Evolutionary conservation across 2,113 vertebrate species (phyloP).

Genomic region (Pterocles burchelli): DNA sequence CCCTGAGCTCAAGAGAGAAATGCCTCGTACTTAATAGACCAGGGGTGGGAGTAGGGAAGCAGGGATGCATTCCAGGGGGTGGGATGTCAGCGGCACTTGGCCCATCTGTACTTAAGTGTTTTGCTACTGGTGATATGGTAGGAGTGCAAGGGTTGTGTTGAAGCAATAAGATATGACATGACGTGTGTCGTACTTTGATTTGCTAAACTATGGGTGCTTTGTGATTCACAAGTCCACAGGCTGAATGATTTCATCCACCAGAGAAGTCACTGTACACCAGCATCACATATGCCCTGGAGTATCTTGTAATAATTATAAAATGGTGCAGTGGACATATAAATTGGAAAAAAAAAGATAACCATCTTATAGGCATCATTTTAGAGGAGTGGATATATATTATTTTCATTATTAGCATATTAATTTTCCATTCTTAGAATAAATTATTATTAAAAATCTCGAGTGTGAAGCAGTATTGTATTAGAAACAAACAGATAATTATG

Average conservation of each 20-base stretch:
- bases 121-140: neutral
- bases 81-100: neutral
- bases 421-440: neutral
- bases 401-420: neutral
- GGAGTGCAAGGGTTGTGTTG: neutral
- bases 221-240: slow-evolving; percentile 65
- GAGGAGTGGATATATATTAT: neutral
- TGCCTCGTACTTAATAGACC: neutral
- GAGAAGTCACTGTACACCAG: slow-evolving; percentile 63
- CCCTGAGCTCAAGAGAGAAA: neutral
- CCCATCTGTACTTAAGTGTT: neutral
- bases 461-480: neutral
- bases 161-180: slow-evolving; percentile 44
- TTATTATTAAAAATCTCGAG: neutral
- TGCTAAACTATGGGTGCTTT: slow-evolving; percentile 48
- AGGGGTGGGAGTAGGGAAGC: neutral
- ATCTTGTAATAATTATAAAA: slow-evolving; percentile 66
- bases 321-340: slow-evolving; percentile 20
- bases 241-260: slow-evolving; percentile 67
- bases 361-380: neutral
- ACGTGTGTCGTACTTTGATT: slow-evolving; percentile 53
- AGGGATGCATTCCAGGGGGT: neutral
- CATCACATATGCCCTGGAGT: slow-evolving; percentile 60
- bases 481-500: slow-evolving; percentile 15
- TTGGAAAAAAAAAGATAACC: neutral